Percentiles rank a stretch among this genome's conserved stretches.
Conservation (phyloP, 2,797 vertebrate genomes). For the Clarias laeviceps region DNA sequence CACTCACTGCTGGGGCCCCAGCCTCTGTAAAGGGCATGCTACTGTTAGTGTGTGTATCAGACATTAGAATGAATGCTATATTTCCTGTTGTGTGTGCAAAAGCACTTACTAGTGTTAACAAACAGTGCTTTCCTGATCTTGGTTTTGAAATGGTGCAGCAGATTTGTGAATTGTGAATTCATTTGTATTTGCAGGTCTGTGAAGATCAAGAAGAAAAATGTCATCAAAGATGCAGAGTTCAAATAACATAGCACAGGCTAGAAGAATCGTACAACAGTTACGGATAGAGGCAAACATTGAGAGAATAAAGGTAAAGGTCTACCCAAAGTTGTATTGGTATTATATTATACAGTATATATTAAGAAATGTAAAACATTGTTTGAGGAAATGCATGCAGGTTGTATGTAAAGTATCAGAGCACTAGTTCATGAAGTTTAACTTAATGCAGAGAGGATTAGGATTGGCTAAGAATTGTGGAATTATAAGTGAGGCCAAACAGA, state of each 20-base stretch:
- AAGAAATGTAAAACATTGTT: neutral
- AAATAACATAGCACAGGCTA: conserved; percentile 83
- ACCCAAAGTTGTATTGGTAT: neutral
- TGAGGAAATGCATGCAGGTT: neutral
- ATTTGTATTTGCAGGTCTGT: conserved; percentile 49
- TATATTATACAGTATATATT: neutral
- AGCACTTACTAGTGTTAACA: neutral
- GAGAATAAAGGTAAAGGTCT: conserved; percentile 85
- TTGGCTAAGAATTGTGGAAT: neutral
- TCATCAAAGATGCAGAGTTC: conserved; percentile 85
- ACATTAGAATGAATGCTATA: neutral
- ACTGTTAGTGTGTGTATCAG: neutral
- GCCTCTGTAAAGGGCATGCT: neutral
- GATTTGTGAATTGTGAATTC: neutral
- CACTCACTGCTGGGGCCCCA: neutral
- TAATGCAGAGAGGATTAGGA: neutral
- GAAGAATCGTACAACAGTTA: conserved; percentile 86
- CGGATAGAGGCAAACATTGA: conserved; percentile 87
- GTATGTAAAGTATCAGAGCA: neutral
- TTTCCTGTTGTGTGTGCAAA: neutral
- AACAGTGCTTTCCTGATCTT: neutral
- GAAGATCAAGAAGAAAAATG: conserved; percentile 69
- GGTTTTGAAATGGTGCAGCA: neutral
- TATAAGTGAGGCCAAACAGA: neutral
- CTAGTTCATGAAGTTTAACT: neutral